A percentile compares a stretch with the other conserved stretches of the same genome.
Evolutionary conservation across 2,797 vertebrate genomes (phyloP).

Genomic region (Anabacerthia variegaticeps): DNA sequence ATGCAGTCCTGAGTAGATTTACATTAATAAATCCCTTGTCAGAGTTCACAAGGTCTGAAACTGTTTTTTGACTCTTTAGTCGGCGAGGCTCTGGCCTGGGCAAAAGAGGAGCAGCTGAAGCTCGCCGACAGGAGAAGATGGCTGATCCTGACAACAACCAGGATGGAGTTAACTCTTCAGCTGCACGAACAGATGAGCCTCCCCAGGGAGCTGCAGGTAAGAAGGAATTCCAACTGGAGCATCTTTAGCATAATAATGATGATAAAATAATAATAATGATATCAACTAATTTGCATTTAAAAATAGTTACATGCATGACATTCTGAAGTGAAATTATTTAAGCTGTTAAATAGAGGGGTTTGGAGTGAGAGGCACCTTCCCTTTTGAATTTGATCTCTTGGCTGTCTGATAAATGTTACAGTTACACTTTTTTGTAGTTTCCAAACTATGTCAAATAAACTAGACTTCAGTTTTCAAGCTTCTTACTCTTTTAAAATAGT

Average conservation of each 20-base stretch:
- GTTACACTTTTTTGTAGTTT: background rate
- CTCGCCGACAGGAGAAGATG: slow-evolving; percentile 99
- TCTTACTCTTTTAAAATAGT: background rate
- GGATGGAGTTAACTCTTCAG: slow-evolving; percentile 95
- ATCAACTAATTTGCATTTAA: background rate
- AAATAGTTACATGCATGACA: background rate
- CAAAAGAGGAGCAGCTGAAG: slow-evolving; percentile 99
- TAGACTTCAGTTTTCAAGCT: background rate
- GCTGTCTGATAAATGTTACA: background rate
- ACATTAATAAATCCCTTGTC: background rate
- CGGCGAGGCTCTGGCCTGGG: slow-evolving; percentile 99
- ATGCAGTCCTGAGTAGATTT: background rate
- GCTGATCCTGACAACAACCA: slow-evolving; percentile 98
- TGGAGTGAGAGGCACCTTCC: background rate
- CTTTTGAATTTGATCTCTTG: background rate
- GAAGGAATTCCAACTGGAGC: background rate
- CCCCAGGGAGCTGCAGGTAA: slow-evolving; percentile 97
- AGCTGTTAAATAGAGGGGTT: background rate
- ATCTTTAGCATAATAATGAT: background rate
- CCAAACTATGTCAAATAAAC: background rate
- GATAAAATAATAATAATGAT: background rate
- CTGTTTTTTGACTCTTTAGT: slow-evolving; percentile 76
- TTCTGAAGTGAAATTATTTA: background rate
- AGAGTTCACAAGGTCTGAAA: background rate
- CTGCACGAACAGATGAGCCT: slow-evolving; percentile 92